Conservation (phyloP, 2,888 invertebrate genomes). For the Tachina fera region DNA sequence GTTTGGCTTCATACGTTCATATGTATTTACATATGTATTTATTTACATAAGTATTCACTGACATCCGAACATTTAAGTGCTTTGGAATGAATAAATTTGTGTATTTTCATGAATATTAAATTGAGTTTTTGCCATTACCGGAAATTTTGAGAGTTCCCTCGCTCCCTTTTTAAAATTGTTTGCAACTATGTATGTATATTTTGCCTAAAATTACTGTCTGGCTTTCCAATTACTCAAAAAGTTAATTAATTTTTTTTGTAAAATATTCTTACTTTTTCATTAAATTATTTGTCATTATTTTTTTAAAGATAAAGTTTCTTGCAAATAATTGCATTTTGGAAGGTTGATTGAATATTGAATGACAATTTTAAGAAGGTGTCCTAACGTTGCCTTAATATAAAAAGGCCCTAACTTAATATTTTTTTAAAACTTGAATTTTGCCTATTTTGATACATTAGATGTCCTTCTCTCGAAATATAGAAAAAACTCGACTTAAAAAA, state of each 20-base stretch:
- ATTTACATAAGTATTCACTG: not conserved
- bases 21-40: not conserved
- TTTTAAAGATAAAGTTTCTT: no score
- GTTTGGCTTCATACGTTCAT: slow-evolving; percentile 55
- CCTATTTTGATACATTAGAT: no score
- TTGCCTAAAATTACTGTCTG: slow-evolving; percentile 49
- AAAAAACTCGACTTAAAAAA: no score
- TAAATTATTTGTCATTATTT: no score
- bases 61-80: not conserved
- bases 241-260: not conserved
- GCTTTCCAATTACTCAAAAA: slow-evolving; percentile 42
- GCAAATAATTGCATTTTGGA: no score
- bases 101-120: not conserved
- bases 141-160: slow-evolving; percentile 46
- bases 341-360: no score
- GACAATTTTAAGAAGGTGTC: no score
- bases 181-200: not conserved
- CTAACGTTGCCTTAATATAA: not conserved
- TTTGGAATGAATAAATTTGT: not conserved
- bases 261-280: no score
- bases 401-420: not conserved
- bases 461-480: no score
- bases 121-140: slow-evolving; percentile 26
- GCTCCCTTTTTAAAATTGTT: not conserved
- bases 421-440: no score